Evolutionary conservation across 2,888 invertebrate genomes (phyloP).

Genomic region (Villa cingulata): DNA sequence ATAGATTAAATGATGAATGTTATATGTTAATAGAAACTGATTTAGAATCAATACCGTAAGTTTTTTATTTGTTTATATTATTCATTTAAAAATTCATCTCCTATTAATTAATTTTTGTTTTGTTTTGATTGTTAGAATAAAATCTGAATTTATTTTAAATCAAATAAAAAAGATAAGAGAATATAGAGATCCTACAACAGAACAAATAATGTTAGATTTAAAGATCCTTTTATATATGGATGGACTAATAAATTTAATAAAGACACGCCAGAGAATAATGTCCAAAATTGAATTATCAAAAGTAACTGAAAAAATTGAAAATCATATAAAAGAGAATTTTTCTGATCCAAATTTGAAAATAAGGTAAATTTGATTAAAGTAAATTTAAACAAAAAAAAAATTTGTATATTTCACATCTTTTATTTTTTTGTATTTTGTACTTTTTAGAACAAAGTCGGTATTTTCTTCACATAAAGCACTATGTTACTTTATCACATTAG

Average conservation of each 20-base stretch:
- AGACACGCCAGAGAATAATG: constrained; percentile 20
- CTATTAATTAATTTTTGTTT: background rate
- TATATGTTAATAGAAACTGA: constrained; percentile 20
- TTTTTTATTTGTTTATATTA: background rate
- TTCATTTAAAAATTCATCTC: background rate
- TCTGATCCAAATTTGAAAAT: constrained; percentile 10
- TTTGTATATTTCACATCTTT: background rate
- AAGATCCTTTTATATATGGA: constrained; percentile 32
- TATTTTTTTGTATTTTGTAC: background rate
- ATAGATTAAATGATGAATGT: constrained; percentile 29
- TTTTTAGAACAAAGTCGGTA: constrained; percentile 21
- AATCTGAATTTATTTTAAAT: constrained; percentile 21
- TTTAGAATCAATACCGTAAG: constrained; percentile 27
- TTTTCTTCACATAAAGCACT: constrained; percentile 28
- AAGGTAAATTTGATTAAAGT: constrained; percentile 1
- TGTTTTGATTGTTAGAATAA: constrained; percentile 19
- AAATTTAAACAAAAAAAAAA: no score
- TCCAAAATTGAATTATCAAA: constrained; percentile 22
- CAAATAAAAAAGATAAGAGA: constrained; percentile 8
- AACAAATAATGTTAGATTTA: constrained; percentile 18
- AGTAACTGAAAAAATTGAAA: constrained; percentile 32
- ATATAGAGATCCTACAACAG: constrained; percentile 1
- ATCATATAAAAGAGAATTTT: constrained; percentile 28
- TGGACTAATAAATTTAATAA: constrained; percentile 24
- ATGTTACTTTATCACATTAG: constrained; percentile 28